Evolutionary conservation across 2,888 invertebrate genomes (phyloP).

Genomic region (Campoletis raptor): DNA sequence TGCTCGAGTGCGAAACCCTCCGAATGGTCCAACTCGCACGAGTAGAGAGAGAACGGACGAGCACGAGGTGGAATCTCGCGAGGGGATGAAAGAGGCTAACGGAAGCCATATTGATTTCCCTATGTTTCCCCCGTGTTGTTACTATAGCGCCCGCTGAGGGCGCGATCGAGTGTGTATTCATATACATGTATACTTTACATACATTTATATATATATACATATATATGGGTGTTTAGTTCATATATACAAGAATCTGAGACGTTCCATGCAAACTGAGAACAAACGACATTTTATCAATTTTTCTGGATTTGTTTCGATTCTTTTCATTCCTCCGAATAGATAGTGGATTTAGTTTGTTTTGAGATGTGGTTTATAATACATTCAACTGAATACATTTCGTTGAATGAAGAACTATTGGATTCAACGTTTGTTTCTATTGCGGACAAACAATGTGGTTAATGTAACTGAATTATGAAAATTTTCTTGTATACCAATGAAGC

Average conservation of each 20-base stretch:
- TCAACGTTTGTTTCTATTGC: no score
- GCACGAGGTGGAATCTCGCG: conserved; percentile 65
- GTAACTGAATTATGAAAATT: no score
- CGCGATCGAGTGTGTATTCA: conserved; percentile 80
- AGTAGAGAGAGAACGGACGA: conserved; percentile 64
- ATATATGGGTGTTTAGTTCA: neutral
- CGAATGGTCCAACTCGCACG: conserved; percentile 49
- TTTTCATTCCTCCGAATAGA: neutral
- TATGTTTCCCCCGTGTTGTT: conserved; percentile 85
- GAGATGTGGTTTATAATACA: no score
- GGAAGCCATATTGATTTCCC: conserved; percentile 86
- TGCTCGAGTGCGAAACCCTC: conserved; percentile 62
- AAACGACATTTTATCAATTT: neutral
- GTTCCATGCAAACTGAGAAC: conserved; percentile 1
- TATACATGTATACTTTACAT: conserved; percentile 3
- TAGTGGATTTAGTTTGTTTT: neutral
- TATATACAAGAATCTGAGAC: conserved; percentile 5
- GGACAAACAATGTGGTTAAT: no score
- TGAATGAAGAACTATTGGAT: no score
- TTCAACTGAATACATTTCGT: no score
- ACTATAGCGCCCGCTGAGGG: conserved; percentile 84
- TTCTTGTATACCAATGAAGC: no score
- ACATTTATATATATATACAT: neutral
- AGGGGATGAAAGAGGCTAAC: conserved; percentile 81
- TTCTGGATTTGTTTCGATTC: neutral